Percentiles rank a stretch among this genome's conserved stretches.
These are phyloP conservation scores for Neelides sp. DNA, from an alignment of 1,140 invertebrate genomes.

Conservation along the genomic window DNA sequence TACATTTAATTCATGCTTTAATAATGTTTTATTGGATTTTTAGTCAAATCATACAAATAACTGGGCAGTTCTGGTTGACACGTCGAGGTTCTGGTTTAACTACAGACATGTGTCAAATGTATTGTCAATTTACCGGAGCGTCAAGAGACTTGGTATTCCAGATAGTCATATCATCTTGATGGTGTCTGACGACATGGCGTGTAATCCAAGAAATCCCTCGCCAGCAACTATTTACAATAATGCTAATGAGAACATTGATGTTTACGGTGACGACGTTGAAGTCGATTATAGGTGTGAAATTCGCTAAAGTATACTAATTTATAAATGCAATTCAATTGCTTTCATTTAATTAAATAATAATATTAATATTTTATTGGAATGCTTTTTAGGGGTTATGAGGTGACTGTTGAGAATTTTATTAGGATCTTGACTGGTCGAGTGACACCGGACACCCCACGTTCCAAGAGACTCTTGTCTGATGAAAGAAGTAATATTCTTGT, in stretches of 20 bases:
- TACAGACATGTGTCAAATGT: conserved; percentile 99
- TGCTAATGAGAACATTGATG: conserved; percentile 94
- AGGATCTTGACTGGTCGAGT: conserved; percentile 83
- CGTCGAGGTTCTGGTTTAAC: conserved; percentile 98
- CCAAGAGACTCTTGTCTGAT: conserved; percentile 89
- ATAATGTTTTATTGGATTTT: conserved; percentile 1
- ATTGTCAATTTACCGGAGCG: conserved; percentile 91
- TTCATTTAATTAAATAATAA: too few relatives aligned
- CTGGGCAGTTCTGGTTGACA: conserved; percentile 97
- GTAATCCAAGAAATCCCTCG: conserved; percentile 90
- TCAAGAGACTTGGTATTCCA: conserved; percentile 93
- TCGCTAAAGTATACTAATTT: background rate
- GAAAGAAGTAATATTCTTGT: conserved; percentile 95
- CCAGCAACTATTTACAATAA: conserved; percentile 98
- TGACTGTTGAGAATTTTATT: conserved; percentile 98
- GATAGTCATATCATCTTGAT: conserved; percentile 86
- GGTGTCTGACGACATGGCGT: conserved; percentile 99
- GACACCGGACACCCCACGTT: conserved; percentile 77
- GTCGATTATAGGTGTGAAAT: conserved; percentile 72
- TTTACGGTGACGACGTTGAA: conserved; percentile 98
- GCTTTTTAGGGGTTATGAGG: conserved; percentile 38
- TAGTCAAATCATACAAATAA: conserved; percentile 75
- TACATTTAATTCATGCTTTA: too few relatives aligned
- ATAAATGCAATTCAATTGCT: conserved; percentile 1
- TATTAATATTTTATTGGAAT: conserved; percentile 6